Evolutionary conservation across 2,113 vertebrate genomes (phyloP).

Genomic region (Microtus pennsylvanicus): DNA sequence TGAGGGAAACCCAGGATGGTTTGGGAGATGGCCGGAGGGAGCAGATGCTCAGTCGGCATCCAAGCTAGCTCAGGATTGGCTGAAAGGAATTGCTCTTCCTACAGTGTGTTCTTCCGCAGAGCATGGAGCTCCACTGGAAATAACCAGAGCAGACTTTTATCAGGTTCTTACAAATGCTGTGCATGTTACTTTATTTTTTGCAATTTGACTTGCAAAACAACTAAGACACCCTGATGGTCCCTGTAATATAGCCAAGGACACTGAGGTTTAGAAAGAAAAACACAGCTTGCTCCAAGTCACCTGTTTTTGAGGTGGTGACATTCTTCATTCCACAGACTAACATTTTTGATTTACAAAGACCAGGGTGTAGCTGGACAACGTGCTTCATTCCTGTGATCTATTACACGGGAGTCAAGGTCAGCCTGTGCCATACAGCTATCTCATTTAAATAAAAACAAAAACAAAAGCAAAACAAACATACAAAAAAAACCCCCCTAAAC

Average conservation of each 20-base stretch:
- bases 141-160: neutral
- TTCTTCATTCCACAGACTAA: neutral
- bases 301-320: neutral
- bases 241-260: neutral
- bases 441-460: neutral
- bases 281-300: slow-evolving; percentile 4
- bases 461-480: neutral
- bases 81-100: neutral
- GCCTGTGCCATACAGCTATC: neutral
- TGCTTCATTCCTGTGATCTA: neutral
- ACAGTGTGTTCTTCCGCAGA: neutral
- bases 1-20: neutral
- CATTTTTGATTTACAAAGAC: slow-evolving; percentile 33
- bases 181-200: neutral
- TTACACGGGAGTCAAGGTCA: neutral
- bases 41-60: neutral
- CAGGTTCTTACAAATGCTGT: neutral
- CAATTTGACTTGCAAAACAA: slow-evolving; percentile 17
- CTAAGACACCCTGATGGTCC: neutral
- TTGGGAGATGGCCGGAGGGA: neutral
- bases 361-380: neutral
- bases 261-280: slow-evolving; percentile 12
- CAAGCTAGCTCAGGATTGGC: neutral
- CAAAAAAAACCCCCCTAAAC: neutral
- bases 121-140: neutral